Evolutionary conservation across 2,888 invertebrate genomes (phyloP).

Genomic region (Miltochrista miniata): DNA sequence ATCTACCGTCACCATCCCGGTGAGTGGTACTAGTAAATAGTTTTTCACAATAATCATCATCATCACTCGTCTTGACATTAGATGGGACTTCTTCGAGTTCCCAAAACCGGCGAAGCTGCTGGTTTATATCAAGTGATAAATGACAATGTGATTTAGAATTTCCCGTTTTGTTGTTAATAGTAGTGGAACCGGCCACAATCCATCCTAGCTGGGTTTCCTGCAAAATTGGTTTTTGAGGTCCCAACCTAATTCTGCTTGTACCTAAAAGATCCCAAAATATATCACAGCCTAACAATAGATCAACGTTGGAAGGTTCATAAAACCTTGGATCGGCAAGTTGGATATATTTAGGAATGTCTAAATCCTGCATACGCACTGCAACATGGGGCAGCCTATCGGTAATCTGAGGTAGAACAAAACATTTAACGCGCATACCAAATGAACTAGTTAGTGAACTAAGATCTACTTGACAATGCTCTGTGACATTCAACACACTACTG

Average conservation of each 20-base stretch:
- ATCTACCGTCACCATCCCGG: conserved; percentile 6
- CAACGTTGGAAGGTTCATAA: background rate
- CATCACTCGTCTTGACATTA: background rate
- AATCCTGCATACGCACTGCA: background rate
- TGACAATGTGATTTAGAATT: background rate
- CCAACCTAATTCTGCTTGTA: no score
- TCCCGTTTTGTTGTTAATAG: background rate
- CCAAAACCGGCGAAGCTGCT: background rate
- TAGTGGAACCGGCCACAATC: background rate
- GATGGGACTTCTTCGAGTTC: background rate
- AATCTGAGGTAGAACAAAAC: background rate
- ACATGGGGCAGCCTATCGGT: background rate
- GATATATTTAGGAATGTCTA: background rate
- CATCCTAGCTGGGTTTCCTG: background rate
- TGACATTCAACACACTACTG: conserved; percentile 24
- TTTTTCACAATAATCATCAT: conserved; percentile 8
- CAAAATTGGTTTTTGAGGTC: no score
- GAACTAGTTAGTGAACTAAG: background rate
- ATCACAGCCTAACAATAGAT: no score
- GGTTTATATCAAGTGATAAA: background rate
- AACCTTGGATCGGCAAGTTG: background rate
- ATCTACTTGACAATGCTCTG: background rate
- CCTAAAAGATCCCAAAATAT: no score
- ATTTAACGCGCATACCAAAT: background rate
- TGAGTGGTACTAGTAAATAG: conserved; percentile 1